Evolutionary conservation across 2,888 invertebrate species (phyloP).

Genomic region (Alsophila aescularia): DNA sequence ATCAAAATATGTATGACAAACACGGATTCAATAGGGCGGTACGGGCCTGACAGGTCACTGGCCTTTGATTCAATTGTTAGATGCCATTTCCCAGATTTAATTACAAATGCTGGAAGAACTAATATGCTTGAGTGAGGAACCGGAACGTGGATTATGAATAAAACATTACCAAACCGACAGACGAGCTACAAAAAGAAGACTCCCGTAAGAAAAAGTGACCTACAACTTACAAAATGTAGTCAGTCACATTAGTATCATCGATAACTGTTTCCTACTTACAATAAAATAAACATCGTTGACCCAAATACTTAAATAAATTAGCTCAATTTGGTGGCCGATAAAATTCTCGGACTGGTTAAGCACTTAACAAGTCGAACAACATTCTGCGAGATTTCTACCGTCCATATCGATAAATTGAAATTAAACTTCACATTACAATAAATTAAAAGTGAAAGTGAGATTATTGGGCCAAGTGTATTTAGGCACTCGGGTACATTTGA

Average conservation of each 20-base stretch:
- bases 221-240: slow-evolving; percentile 43
- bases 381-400: slow-evolving; percentile 39
- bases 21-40: slow-evolving; percentile 66
- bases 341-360: slow-evolving; percentile 43
- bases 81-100: slow-evolving; percentile 70
- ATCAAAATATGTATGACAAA: slow-evolving; percentile 83
- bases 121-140: slow-evolving; percentile 48
- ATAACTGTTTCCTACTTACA: slow-evolving; percentile 45
- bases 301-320: slow-evolving; percentile 47
- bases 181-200: slow-evolving; percentile 25
- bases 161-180: slow-evolving; percentile 47
- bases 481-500: slow-evolving; percentile 1
- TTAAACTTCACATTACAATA: slow-evolving; percentile 29
- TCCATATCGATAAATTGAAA: slow-evolving; percentile 39
- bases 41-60: slow-evolving; percentile 64
- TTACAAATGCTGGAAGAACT: slow-evolving; percentile 65
- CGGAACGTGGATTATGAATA: slow-evolving; percentile 57
- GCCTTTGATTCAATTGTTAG: slow-evolving; percentile 75
- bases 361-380: slow-evolving; percentile 43
- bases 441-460: slow-evolving; percentile 47
- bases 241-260: slow-evolving; percentile 45
- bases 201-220: slow-evolving; percentile 44
- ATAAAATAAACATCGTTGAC: slow-evolving; percentile 63
- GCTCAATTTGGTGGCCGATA: slow-evolving; percentile 45
- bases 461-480: slow-evolving; percentile 7